Evolutionary conservation across 2,113 vertebrate genomes (phyloP).

Genomic region (Pituophis catenifer): DNA sequence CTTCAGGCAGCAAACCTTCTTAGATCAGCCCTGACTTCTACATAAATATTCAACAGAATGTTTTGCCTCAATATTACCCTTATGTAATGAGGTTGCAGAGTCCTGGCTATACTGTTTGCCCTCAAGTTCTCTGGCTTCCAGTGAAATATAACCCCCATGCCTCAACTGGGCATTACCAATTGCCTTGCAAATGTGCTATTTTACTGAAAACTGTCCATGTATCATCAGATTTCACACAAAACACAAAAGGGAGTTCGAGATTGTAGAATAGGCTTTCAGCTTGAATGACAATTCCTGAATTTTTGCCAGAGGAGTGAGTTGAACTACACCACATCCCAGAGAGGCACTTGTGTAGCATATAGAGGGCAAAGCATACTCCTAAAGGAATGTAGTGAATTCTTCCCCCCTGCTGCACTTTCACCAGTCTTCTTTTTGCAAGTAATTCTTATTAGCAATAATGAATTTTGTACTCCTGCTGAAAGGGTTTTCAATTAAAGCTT

Average conservation of each 20-base stretch:
- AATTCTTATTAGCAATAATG: slow-evolving; percentile 13
- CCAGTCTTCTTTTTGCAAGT: neutral
- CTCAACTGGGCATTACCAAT: neutral
- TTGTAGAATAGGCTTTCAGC: neutral
- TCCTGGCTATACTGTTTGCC: neutral
- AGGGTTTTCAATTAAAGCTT: neutral
- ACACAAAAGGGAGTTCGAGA: neutral
- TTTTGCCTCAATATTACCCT: neutral
- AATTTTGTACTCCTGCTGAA: neutral
- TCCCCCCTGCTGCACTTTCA: neutral
- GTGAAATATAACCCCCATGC: neutral
- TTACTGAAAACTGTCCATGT: neutral
- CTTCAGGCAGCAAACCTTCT: neutral
- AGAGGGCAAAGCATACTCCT: neutral
- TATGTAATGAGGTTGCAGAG: neutral
- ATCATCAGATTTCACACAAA: neutral
- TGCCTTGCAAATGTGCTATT: neutral
- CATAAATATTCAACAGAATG: neutral
- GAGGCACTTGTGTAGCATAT: neutral
- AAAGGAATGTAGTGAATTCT: neutral
- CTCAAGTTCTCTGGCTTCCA: neutral
- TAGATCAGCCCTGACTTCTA: neutral
- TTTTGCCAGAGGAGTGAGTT: neutral
- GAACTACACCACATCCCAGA: neutral
- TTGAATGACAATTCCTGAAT: neutral